A percentile compares a stretch with the other conserved stretches of the same genome.
phyloP scores from a whole-genome alignment of 2,113 vertebrate species.

The Lonchura striata region DNA sequence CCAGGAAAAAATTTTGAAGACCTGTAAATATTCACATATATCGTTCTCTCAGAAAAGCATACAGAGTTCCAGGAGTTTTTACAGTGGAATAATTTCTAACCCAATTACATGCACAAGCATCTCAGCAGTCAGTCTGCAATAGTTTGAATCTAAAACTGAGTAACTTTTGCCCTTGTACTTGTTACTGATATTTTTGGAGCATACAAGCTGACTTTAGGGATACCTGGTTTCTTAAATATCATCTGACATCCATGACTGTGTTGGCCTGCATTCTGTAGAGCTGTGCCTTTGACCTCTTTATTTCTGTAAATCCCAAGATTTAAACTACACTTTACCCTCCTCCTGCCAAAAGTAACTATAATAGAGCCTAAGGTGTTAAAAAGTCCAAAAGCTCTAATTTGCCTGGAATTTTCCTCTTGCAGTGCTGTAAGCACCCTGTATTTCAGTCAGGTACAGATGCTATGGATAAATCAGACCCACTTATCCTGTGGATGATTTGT shows the following conservation, averaged over 20 bases:
- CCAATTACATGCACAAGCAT: background rate
- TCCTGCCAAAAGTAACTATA: background rate
- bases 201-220: background rate
- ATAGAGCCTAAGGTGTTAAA: background rate
- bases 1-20: background rate
- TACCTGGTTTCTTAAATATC: background rate
- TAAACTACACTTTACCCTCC: background rate
- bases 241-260: background rate
- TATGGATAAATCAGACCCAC: background rate
- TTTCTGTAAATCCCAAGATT: background rate
- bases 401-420: background rate
- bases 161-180: background rate
- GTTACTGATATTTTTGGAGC: background rate
- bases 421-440: background rate
- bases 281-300: background rate
- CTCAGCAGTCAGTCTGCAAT: background rate
- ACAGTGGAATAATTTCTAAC: background rate
- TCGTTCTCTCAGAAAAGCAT: background rate
- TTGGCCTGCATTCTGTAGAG: background rate
- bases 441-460: background rate
- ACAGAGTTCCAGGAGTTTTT: background rate
- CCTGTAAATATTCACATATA: background rate
- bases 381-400: background rate
- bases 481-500: background rate
- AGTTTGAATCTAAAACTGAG: background rate